Evolutionary conservation across 2,888 invertebrate genomes (phyloP).

Genomic region (Augochlorella aurata): DNA sequence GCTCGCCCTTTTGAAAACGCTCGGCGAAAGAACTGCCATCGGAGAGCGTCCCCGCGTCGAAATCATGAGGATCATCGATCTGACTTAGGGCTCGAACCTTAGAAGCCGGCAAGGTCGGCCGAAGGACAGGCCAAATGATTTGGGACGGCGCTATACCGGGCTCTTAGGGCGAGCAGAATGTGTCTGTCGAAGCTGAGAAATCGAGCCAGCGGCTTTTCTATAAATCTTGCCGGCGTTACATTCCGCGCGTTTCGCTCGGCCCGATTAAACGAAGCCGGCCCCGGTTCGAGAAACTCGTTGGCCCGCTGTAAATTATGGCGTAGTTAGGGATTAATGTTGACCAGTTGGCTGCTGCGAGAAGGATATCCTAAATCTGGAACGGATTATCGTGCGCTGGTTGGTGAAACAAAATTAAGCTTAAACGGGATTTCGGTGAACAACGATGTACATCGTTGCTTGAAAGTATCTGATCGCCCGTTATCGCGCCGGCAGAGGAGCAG

Average conservation of each 20-base stretch:
- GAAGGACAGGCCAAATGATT: slow-evolving; percentile 32
- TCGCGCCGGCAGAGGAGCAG: background rate
- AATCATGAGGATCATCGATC: slow-evolving; percentile 43
- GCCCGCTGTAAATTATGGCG: slow-evolving; percentile 12
- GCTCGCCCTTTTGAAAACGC: slow-evolving; percentile 39
- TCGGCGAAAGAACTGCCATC: slow-evolving; percentile 15
- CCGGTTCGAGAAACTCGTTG: background rate
- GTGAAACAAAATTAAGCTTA: slow-evolving; percentile 24
- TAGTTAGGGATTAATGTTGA: slow-evolving; percentile 36
- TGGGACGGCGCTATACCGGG: background rate
- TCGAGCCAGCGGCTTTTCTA: slow-evolving; percentile 13
- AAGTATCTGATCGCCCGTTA: slow-evolving; percentile 11
- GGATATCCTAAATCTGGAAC: slow-evolving; percentile 5
- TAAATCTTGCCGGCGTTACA: background rate
- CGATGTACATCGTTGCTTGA: background rate
- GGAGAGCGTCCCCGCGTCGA: slow-evolving; percentile 18
- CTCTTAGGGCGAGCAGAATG: slow-evolving; percentile 6
- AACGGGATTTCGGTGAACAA: slow-evolving; percentile 6
- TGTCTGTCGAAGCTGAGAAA: slow-evolving; percentile 29
- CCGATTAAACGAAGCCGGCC: slow-evolving; percentile 23
- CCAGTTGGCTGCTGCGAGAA: background rate
- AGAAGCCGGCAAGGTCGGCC: slow-evolving; percentile 39
- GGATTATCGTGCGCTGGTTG: slow-evolving; percentile 28
- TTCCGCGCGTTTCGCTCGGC: background rate
- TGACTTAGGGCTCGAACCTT: slow-evolving; percentile 21